These are phyloP conservation scores for Steinernema hermaphroditum DNA, from an alignment of 2,888 invertebrate species.

Conservation along the genomic window DNA sequence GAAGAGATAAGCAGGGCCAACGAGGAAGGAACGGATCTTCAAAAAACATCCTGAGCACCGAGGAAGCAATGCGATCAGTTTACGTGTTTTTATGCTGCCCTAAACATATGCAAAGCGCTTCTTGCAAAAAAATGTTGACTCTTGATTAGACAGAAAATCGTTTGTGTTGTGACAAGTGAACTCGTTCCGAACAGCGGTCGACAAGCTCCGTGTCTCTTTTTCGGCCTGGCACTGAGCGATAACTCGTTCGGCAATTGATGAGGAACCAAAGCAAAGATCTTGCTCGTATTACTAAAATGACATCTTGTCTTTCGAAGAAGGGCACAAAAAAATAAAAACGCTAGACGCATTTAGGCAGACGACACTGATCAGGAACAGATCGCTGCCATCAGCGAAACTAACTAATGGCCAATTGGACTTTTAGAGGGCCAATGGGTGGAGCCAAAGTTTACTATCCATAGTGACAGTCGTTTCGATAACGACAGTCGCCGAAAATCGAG, in stretches of 20 bases:
- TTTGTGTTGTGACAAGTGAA: slow-evolving; percentile 28
- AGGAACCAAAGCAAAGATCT: background rate
- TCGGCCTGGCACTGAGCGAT: slow-evolving; percentile 24
- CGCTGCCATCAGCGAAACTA: no score
- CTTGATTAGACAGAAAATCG: background rate
- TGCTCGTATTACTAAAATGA: no score
- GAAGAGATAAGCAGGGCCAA: background rate
- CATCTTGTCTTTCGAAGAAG: no score
- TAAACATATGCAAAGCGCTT: background rate
- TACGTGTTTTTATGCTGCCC: background rate
- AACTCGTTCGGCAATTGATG: background rate
- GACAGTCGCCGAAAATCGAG: no score
- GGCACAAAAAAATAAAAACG: no score
- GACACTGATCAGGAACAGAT: no score
- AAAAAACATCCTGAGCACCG: background rate
- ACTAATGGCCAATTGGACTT: no score
- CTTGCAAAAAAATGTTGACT: slow-evolving; percentile 19
- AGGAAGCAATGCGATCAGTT: background rate
- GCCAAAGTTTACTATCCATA: no score
- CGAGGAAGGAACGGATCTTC: background rate
- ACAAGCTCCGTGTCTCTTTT: slow-evolving; percentile 18
- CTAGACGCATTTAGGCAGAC: no score
- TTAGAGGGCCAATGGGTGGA: no score
- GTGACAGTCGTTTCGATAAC: no score
- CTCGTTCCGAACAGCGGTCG: background rate